Evolutionary conservation across 2,113 vertebrate genomes (phyloP).

Genomic region (Parus major): DNA sequence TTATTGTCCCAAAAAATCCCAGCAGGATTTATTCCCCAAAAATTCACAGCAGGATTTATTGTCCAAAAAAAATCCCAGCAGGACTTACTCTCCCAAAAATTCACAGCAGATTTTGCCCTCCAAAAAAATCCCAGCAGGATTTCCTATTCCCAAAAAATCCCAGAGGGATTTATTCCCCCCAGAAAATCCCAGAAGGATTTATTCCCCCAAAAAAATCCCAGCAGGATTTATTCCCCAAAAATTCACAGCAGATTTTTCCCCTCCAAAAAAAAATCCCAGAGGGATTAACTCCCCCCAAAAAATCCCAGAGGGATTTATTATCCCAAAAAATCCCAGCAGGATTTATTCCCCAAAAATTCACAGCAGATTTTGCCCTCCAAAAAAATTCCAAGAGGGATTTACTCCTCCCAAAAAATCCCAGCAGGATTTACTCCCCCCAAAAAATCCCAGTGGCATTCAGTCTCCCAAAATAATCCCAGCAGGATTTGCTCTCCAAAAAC

Average conservation of each 20-base stretch:
- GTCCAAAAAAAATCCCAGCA: not conserved
- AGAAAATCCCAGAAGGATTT: not conserved
- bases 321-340: not conserved
- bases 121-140: fast-evolving
- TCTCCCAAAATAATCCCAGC: not conserved
- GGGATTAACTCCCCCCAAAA: not conserved
- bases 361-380: not conserved
- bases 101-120: fast-evolving
- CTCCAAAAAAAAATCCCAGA: not conserved
- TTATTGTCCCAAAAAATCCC: not conserved
- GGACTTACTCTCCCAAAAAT: not conserved
- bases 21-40: not conserved
- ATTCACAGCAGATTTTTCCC: not conserved
- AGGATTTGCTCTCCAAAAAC: not conserved
- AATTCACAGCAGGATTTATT: fast-evolving
- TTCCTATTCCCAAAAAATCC: too few relatives aligned
- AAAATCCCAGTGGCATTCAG: fast-evolving
- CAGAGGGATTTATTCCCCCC: not conserved
- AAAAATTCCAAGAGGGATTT: not conserved
- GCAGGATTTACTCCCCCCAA: not conserved
- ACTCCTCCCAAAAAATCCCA: too few relatives aligned
- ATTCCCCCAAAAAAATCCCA: not conserved
- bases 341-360: not conserved
- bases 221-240: not conserved
- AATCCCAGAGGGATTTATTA: not conserved